These are phyloP conservation scores for Philypnodon macrostomus DNA, from an alignment of 2,797 vertebrate species.

Conservation along the genomic window DNA sequence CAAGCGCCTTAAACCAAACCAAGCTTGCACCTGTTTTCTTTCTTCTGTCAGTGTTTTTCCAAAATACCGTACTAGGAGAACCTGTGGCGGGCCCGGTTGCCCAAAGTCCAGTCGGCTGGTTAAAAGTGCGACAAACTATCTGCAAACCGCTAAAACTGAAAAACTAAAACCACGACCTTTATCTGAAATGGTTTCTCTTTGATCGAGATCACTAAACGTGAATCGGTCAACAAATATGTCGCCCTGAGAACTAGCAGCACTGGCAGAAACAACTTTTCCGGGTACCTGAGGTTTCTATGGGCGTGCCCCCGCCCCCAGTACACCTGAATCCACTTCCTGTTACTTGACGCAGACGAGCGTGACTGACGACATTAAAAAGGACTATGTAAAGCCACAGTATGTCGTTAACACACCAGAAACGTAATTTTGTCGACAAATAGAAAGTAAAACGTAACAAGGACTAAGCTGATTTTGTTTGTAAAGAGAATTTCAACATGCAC, in stretches of 20 bases:
- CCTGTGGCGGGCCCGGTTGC: constrained; percentile 23
- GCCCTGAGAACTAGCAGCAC: not conserved
- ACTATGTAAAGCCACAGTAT: not conserved
- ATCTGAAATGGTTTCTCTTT: not conserved
- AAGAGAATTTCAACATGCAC: too few relatives aligned
- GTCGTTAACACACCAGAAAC: too few relatives aligned
- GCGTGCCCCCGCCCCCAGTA: constrained; percentile 42
- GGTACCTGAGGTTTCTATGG: constrained; percentile 50
- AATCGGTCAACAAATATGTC: not conserved
- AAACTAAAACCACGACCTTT: not conserved
- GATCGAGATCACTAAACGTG: not conserved
- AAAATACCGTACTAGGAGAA: constrained; percentile 11
- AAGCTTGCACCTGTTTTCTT: not conserved
- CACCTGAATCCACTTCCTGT: constrained; percentile 55
- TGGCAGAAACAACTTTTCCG: too few relatives aligned
- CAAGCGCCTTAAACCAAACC: not conserved
- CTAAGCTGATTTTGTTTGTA: too few relatives aligned
- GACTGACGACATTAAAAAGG: not conserved
- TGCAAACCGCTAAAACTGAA: not conserved
- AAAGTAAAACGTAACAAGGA: too few relatives aligned
- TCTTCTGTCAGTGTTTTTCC: not conserved
- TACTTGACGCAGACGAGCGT: constrained; percentile 29
- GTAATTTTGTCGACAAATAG: too few relatives aligned
- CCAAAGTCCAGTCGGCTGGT: not conserved
- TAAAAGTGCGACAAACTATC: not conserved